Conservation (phyloP, 2,888 invertebrate genomes). For the Nipponacmea schrenckii region DNA sequence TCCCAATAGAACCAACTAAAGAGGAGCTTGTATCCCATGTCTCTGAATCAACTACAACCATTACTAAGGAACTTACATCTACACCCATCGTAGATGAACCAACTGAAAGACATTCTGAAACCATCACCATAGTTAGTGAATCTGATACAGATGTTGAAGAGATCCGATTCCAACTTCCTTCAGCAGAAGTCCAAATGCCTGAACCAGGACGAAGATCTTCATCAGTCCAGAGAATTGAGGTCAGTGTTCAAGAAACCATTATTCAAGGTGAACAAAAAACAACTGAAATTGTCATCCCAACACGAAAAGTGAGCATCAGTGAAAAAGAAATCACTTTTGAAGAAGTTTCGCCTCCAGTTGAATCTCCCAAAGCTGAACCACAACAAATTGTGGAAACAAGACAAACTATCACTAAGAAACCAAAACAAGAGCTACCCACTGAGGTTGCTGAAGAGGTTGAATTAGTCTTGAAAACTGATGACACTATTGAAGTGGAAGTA, state of each 20-base stretch:
- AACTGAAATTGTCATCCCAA: slow-evolving; percentile 49
- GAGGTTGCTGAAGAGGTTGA: slow-evolving; percentile 27
- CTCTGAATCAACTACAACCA: slow-evolving; percentile 46
- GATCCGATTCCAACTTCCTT: slow-evolving; percentile 41
- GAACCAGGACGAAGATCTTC: slow-evolving; percentile 37
- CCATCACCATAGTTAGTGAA: slow-evolving; percentile 57
- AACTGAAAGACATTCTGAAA: slow-evolving; percentile 53
- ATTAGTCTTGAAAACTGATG: slow-evolving; percentile 29
- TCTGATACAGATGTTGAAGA: slow-evolving; percentile 46
- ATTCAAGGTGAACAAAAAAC: slow-evolving; percentile 47
- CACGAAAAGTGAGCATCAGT: slow-evolving; percentile 39
- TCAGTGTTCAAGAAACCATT: slow-evolving; percentile 53
- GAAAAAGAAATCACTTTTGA: slow-evolving; percentile 39
- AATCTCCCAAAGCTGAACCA: slow-evolving; percentile 44
- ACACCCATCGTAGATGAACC: slow-evolving; percentile 37
- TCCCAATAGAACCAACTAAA: slow-evolving; percentile 42
- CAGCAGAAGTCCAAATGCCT: slow-evolving; percentile 38
- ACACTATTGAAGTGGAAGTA: slow-evolving; percentile 36
- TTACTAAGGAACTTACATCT: slow-evolving; percentile 48
- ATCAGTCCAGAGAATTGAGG: slow-evolving; percentile 53
- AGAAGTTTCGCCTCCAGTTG: slow-evolving; percentile 29
- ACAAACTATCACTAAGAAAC: slow-evolving; percentile 40
- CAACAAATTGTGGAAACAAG: slow-evolving; percentile 50
- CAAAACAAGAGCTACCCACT: slow-evolving; percentile 18
- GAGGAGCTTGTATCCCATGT: slow-evolving; percentile 40